A percentile compares a stretch with the other conserved stretches of the same genome.
Conservation (phyloP, 2,113 vertebrate species). For the Prionailurus bengalensis region DNA sequence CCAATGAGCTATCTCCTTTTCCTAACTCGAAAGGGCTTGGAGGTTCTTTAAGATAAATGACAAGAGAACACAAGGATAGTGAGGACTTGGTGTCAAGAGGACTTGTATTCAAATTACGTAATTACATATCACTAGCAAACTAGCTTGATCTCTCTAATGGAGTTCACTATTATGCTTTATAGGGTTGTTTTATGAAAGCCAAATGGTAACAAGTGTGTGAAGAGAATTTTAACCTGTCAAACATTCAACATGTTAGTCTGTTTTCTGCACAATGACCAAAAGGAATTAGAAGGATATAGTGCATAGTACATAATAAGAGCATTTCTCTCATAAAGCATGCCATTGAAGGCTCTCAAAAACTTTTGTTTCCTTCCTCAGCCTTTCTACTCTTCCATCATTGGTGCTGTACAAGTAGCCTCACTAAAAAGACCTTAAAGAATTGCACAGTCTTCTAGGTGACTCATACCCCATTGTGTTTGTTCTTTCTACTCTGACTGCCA, state of each 20-base stretch:
- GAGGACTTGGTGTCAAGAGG: background rate
- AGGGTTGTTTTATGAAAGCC: background rate
- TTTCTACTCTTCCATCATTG: background rate
- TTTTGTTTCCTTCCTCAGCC: background rate
- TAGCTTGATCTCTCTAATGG: background rate
- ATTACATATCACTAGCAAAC: background rate
- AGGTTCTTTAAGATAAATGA: background rate
- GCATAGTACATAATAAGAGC: background rate
- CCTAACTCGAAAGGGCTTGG: background rate
- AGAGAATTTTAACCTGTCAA: background rate
- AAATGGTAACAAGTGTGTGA: background rate
- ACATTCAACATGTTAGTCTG: background rate
- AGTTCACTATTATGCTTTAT: background rate
- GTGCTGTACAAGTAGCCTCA: background rate
- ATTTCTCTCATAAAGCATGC: background rate
- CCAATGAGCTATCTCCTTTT: background rate
- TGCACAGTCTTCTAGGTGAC: background rate
- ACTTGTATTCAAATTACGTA: background rate
- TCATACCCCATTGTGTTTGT: background rate
- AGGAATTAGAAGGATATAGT: background rate
- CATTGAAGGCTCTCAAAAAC: background rate
- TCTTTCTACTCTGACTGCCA: background rate
- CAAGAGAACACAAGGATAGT: background rate
- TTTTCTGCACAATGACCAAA: background rate
- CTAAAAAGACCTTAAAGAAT: background rate